phyloP scores from a whole-genome alignment of 2,113 vertebrate genomes.

The Cephalopterus ornatus region DNA sequence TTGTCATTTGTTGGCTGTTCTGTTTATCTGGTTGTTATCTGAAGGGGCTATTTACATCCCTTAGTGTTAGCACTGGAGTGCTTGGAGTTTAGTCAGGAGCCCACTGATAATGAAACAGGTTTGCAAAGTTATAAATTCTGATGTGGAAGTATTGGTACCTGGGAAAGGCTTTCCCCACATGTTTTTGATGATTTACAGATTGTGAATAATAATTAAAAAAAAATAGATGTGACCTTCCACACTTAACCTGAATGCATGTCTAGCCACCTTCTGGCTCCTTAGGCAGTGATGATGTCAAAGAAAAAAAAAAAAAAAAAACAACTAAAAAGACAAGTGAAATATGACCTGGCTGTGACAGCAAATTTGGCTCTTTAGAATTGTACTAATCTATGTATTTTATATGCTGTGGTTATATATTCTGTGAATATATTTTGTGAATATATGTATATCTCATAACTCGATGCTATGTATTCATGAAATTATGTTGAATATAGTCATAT shows the following conservation, averaged over 20 bases:
- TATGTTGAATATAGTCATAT: not conserved
- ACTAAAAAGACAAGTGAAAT: not conserved
- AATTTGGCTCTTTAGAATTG: not conserved
- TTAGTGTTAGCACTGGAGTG: not conserved
- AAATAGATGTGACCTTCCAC: not conserved
- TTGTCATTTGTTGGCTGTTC: not conserved
- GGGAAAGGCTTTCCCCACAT: not conserved
- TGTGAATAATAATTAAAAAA: not conserved
- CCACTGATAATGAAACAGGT: not conserved
- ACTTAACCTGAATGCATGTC: not conserved
- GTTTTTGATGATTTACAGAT: not conserved
- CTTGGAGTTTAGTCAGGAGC: not conserved
- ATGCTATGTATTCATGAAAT: not conserved
- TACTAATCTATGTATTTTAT: not conserved
- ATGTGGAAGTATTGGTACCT: not conserved
- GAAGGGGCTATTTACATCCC: not conserved
- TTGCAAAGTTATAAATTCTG: not conserved
- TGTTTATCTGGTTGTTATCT: not conserved
- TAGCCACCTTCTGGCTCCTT: not conserved
- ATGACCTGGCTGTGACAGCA: not conserved
- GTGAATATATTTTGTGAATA: not conserved
- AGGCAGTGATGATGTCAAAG: not conserved
- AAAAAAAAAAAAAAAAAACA: fast-evolving
- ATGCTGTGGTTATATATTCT: not conserved
- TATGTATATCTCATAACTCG: not conserved